Conservation (phyloP, 2,888 invertebrate species). For the Anorthoa munda region DNA sequence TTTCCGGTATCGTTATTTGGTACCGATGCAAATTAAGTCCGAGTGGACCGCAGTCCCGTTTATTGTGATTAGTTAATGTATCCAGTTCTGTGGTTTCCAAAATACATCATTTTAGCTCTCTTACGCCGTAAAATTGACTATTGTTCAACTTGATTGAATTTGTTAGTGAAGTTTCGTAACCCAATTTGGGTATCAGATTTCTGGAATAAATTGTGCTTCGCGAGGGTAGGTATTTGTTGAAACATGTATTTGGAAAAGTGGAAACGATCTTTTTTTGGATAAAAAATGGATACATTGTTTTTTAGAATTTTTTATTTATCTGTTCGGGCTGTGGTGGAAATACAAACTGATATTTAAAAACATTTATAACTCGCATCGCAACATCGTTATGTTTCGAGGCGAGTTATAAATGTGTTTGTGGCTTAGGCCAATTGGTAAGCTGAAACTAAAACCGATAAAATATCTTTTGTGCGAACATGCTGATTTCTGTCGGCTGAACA, state of each 20-base stretch:
- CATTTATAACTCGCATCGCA: too few species aligned
- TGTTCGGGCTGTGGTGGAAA: slow-evolving; percentile 5
- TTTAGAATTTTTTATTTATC: slow-evolving; percentile 19
- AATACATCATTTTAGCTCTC: slow-evolving; percentile 54
- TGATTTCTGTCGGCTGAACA: not conserved
- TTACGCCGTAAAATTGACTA: slow-evolving; percentile 64
- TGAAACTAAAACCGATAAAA: not conserved
- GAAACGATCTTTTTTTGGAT: slow-evolving; percentile 16
- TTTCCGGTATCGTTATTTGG: slow-evolving; percentile 56
- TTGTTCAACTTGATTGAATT: slow-evolving; percentile 70
- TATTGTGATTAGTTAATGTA: slow-evolving; percentile 69
- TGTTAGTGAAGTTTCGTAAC: slow-evolving; percentile 54
- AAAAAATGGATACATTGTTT: slow-evolving; percentile 15
- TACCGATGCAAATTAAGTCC: slow-evolving; percentile 66
- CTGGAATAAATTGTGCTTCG: slow-evolving; percentile 51
- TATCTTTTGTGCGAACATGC: not conserved
- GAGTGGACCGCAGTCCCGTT: slow-evolving; percentile 63
- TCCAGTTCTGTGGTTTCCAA: slow-evolving; percentile 50
- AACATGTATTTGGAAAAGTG: slow-evolving; percentile 33
- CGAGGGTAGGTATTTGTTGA: slow-evolving; percentile 21
- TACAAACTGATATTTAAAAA: slow-evolving; percentile 42
- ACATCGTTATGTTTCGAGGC: slow-evolving; percentile 32
- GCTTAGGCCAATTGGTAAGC: not conserved
- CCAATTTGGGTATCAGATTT: slow-evolving; percentile 61
- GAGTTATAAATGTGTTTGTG: not conserved